Conservation (phyloP, 2,113 vertebrate genomes). For the Stegastes partitus region DNA sequence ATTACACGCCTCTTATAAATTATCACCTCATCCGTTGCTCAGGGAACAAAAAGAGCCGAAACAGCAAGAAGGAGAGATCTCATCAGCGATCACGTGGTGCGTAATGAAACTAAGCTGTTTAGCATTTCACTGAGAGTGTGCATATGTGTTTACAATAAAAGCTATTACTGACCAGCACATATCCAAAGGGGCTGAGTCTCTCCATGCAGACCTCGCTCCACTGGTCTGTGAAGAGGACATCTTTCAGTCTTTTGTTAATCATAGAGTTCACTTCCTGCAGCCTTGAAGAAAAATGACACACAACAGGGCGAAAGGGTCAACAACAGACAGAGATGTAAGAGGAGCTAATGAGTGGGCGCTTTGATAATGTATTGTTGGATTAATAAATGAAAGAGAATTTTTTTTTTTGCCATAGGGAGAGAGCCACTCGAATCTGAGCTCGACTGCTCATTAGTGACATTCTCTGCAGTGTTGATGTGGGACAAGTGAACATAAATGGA, state of each 20-base stretch:
- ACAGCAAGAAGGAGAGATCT: slow-evolving; percentile 43
- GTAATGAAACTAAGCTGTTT: slow-evolving; percentile 9
- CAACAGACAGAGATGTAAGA: slow-evolving; percentile 25
- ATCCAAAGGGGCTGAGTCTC: slow-evolving; percentile 93
- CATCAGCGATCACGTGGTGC: slow-evolving; percentile 6
- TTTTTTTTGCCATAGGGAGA: neutral
- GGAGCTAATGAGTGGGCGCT: slow-evolving; percentile 23
- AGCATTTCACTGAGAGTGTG: slow-evolving; percentile 29
- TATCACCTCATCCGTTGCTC: slow-evolving; percentile 59
- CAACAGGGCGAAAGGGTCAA: slow-evolving; percentile 41
- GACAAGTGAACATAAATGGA: slow-evolving; percentile 15
- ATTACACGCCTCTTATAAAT: slow-evolving; percentile 65
- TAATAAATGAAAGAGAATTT: slow-evolving; percentile 1
- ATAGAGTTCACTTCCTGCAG: slow-evolving; percentile 98
- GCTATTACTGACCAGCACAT: slow-evolving; percentile 91
- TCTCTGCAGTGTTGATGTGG: slow-evolving; percentile 11
- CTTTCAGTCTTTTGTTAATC: slow-evolving; percentile 97
- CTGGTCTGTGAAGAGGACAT: slow-evolving; percentile 97
- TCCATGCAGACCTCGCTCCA: slow-evolving; percentile 99
- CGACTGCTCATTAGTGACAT: slow-evolving; percentile 32
- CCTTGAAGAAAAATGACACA: slow-evolving; percentile 80
- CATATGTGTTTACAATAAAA: slow-evolving; percentile 58
- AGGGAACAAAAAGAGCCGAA: slow-evolving; percentile 58
- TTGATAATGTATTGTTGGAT: slow-evolving; percentile 22
- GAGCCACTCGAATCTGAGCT: slow-evolving; percentile 11